Base-by-base conservation (phyloP, 2,113 vertebrate species). In the Hippocampus abdominalis region DNA sequence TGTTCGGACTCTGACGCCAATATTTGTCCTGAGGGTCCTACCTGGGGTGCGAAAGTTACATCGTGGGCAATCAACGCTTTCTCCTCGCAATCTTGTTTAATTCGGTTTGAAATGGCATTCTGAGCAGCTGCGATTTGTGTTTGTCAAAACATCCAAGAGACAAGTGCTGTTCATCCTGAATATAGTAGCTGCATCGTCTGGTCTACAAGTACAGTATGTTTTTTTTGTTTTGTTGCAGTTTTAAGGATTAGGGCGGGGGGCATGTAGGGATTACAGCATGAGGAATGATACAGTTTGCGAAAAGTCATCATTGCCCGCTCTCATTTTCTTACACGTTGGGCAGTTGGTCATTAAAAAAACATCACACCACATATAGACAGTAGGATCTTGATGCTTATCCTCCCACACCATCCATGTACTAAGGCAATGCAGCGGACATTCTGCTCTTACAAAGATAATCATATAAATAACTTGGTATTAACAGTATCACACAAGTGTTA, bases 11-110 rank as follows among this genome's bases (percentile, higher is more conserved):
- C n/a, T 64, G 27, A 25, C 40, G 23, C 46, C 39, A 20, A 6
- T 20, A 73, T 25, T 57, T 51, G 15, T 39, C 65, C 56, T 21
- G 81, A 63, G 69, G 32, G 56, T 13, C 44, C 63, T 62, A 27
- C 64, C 64, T 71, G 6, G n/a, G 2, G 62, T 39, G 7, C 3
- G 39, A 64, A 83, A 85, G 84, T 79, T 78, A 72, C 54, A 39
- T 18, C n/a, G 23, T 63, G 39, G 71, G 69, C 71, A 56, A 36
- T 53, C 57, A 49, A 70, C 56, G 56, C 10, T 13, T 44, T 44
- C 72, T 9, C 13, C 6, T 70, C 2, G 56, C 46, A 18, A 36
- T 5, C 54, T 56, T 51, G 16, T 54, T 54, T n/a, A 27, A 5
- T 3, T 3, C 8, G 5, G 13, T 65, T 0, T 65, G 46, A 71